Evolutionary conservation across 2,797 vertebrate genomes (phyloP), one percentile per base, ranked within the genome.

Genomic region (Phaenicophaeus curvirostris): DNA sequence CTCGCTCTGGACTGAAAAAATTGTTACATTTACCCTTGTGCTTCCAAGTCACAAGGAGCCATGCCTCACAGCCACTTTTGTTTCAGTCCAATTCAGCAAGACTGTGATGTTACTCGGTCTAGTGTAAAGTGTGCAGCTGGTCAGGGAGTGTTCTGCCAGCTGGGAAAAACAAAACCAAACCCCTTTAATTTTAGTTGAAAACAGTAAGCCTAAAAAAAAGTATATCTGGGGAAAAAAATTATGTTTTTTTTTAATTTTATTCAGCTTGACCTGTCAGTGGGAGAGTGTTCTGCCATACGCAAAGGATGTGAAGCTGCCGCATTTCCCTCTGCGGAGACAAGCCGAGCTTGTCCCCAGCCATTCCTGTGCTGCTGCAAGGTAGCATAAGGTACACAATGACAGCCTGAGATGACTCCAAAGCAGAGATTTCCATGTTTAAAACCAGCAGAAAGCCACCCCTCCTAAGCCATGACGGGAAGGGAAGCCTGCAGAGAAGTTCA

Each of bases 141-240:
- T 50, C 78, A 85, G 46, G 63, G 31, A 78, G 28, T 2, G 0
- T 8, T 72, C 58, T 80, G 53, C 39, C 75, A 75, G 61, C 37
- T 55, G 46, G 24, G 54, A 35, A 91, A 78, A 65, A 23, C 24
- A 81, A 75, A 86, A 58, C 0, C 21, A 68, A 94, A 58, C 1
- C 21, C 19, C n/a, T 71, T 68, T 58, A 62, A 41, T 86, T 83
- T 46, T 8, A 37, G n/a, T 1, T 65, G 25, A 68, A 94, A 93
- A 53, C 67, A 93, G 39, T 89, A 96, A 85, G 24, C 17, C 62
- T 62, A 61, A 72, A 31, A 89, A 89, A 93, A 91, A 8, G 6
- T 27, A 37, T 55, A 28, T 44, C 15, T 76, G 30, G 5, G 2
- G 13, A n/a, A 68, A 44, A 46, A 48, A 7, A 24, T 23, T 3